A percentile compares a stretch with the other conserved stretches of the same genome.
Evolutionary conservation across 2,888 invertebrate genomes (phyloP).

Genomic region (Sepioteuthis lessoniana): DNA sequence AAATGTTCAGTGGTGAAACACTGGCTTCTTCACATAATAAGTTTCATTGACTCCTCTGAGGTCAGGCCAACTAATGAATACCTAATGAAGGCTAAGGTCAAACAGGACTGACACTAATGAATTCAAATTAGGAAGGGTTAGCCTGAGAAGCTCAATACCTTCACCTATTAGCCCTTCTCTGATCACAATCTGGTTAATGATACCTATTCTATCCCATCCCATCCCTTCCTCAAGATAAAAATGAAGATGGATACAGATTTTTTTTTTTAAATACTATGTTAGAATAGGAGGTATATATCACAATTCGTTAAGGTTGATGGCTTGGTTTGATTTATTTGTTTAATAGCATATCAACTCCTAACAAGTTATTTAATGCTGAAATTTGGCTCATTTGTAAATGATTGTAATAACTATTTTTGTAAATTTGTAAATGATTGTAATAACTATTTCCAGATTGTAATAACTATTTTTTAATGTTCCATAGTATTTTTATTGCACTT

Average conservation of each 20-base stretch:
- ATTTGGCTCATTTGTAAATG: too few relatives aligned
- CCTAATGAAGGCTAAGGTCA: constrained; percentile 8
- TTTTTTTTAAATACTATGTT: not conserved
- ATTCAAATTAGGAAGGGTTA: not conserved
- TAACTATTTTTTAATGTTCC: too few relatives aligned
- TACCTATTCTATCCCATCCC: not conserved
- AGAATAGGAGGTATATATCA: too few relatives aligned
- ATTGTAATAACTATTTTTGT: too few relatives aligned
- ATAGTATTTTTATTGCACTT: too few relatives aligned
- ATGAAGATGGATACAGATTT: not conserved
- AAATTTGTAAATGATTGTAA: too few relatives aligned
- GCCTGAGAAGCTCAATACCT: not conserved
- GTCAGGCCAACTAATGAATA: not conserved
- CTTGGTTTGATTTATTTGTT: too few relatives aligned
- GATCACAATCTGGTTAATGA: not conserved
- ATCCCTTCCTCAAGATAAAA: not conserved
- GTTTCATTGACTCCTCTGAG: constrained; percentile 7
- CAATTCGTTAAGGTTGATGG: too few relatives aligned
- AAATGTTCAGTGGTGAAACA: not conserved
- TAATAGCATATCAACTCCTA: too few relatives aligned
- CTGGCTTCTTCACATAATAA: constrained; percentile 13
- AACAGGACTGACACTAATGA: not conserved
- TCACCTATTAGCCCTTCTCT: not conserved
- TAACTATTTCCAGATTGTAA: too few relatives aligned
- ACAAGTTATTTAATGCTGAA: too few relatives aligned